Evolutionary conservation across 2,888 invertebrate species (phyloP), one percentile per base, ranked within the genome.

Genomic region (Chirona hameri): DNA sequence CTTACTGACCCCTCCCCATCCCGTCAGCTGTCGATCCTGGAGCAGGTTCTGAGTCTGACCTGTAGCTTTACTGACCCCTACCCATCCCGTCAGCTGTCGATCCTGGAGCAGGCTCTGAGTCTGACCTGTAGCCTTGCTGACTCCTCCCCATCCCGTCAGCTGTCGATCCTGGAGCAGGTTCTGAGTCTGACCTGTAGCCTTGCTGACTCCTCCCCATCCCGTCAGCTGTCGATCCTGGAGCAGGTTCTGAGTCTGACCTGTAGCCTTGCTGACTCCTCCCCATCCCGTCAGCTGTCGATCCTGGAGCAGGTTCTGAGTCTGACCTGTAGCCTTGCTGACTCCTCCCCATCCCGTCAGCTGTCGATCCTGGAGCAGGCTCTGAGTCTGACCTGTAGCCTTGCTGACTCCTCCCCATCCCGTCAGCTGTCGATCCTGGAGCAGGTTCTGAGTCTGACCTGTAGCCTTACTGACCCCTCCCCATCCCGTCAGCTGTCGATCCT

Each of bases 301-400:
- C 90, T 98, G 12, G 95, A 96, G 85, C 94, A 93, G 39, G 97
- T 95, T 0, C 88, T 98, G 24, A 90, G 93, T 82, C 88, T 98
- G 48, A 39, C 39, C 39, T 39, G 39, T 39, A n/a, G n/a, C n/a
- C n/a, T n/a, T 27, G n/a, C 65, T 27, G 65, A 65, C 65, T 27
- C 5, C 12, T 27, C 31, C 10, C 72, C 21, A 0, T 39, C 2
- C 39, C 27, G 24, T 5, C 76, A 76, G 76, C 39, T 76, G 24
- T 46, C 76, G 24, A 76, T 91, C 69, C 90, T 98, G 12, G 95
- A 96, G 85, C 94, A 93, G 39, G 97, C 95, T 0, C 88, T 98
- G 24, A 90, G 93, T 82, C 88, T 98, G 48, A 39, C 39, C 39
- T 39, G 39, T 39, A n/a, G n/a, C n/a, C n/a, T n/a, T 27, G n/a